A percentile compares a stretch with the other conserved stretches of the same genome.
Conservation (phyloP, 2,113 vertebrate species). For the Vulpes ferrilata region DNA sequence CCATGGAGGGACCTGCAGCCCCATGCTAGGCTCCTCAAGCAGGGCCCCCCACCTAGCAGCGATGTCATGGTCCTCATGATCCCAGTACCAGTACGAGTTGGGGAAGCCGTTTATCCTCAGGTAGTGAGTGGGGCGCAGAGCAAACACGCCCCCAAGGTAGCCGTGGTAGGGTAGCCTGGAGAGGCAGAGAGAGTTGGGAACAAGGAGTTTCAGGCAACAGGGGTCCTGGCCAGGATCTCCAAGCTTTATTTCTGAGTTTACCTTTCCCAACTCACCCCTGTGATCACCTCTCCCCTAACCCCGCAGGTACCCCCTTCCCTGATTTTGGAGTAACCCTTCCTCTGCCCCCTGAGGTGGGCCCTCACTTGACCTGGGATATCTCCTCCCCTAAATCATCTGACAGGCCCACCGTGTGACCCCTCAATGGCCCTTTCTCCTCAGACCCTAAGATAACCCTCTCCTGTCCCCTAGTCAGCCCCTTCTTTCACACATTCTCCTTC, state of each 20-base stretch:
- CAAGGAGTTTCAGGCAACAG: background rate
- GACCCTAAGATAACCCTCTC: background rate
- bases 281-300: background rate
- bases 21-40: background rate
- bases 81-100: conserved; percentile 92
- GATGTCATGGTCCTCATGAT: conserved; percentile 91
- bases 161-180: conserved; percentile 89
- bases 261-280: background rate
- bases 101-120: conserved; percentile 92
- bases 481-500: background rate
- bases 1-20: background rate
- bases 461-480: background rate
- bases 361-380: background rate
- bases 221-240: background rate
- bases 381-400: background rate
- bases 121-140: conserved; percentile 89
- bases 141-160: conserved; percentile 91
- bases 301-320: background rate
- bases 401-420: background rate
- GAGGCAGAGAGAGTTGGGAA: background rate
- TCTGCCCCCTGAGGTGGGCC: background rate
- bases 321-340: no score
- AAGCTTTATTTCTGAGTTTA: background rate
- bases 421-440: background rate
- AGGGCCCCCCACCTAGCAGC: conserved; percentile 86